Conservation (phyloP, 2,797 vertebrate species). For the Leptatherina wallacei region DNA sequence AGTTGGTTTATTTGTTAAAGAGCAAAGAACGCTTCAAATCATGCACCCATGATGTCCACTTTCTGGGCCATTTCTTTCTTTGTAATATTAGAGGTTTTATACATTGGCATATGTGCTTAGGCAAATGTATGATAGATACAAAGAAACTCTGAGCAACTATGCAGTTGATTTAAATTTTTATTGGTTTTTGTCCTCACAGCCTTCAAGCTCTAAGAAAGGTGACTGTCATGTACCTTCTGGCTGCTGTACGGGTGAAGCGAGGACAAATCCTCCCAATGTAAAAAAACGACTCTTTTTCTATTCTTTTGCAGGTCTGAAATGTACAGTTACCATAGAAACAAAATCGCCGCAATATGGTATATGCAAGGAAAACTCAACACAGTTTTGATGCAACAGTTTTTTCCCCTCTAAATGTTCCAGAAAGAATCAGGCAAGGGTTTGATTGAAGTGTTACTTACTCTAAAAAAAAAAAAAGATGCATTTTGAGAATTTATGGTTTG, state of each 20-base stretch:
- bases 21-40: slow-evolving; percentile 85
- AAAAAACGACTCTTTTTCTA: slow-evolving; percentile 77
- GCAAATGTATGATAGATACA: slow-evolving; percentile 77
- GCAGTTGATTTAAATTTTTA: slow-evolving; percentile 85
- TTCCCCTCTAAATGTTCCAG: slow-evolving; percentile 81
- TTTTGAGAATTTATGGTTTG: slow-evolving; percentile 71
- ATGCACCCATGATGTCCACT: slow-evolving; percentile 81
- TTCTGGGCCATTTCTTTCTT: slow-evolving; percentile 83
- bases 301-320: slow-evolving; percentile 84
- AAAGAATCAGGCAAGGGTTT: slow-evolving; percentile 84
- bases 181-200: slow-evolving; percentile 81
- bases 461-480: slow-evolving; percentile 56
- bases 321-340: slow-evolving; percentile 86
- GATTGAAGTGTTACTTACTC: slow-evolving; percentile 87
- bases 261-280: slow-evolving; percentile 79
- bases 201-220: slow-evolving; percentile 81
- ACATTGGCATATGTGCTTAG: slow-evolving; percentile 78
- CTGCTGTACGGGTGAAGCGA: slow-evolving; percentile 83
- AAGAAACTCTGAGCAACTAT: slow-evolving; percentile 84
- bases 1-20: slow-evolving; percentile 79
- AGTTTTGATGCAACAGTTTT: slow-evolving; percentile 81
- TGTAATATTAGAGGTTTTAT: slow-evolving; percentile 75
- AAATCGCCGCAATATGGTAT: slow-evolving; percentile 83
- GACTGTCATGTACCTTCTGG: slow-evolving; percentile 79
- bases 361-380: slow-evolving; percentile 80